Base-by-base conservation (phyloP, 2,888 invertebrate species). In the Heteromyza rotundicornis region DNA sequence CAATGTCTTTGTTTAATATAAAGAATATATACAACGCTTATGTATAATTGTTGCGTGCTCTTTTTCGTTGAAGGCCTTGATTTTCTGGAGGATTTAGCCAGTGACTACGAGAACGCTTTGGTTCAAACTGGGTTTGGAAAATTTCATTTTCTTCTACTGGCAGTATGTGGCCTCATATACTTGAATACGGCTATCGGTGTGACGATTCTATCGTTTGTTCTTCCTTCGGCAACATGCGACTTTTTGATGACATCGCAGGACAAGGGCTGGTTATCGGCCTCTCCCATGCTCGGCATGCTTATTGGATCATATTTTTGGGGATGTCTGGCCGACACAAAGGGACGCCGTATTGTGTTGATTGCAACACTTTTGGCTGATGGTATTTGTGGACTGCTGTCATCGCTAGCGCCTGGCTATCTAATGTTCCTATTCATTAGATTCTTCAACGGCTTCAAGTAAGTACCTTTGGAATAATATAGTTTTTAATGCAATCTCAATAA, bases 221-320 rank as follows among this genome's bases (percentile, higher is more conserved):
- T 95, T 62, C 94, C 94, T 3, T 88, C 93, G 2, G 94, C 92
- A 54, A 90, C 90, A 79, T 92, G 92, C 84, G 92, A 92, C 83
- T 92, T 92, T 84, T 83, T 86, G 70, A 91, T 92, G 91, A 89
- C 89, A 40, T 92, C 92, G 1, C 80, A 87, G 27, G 91, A 92
- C 82, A 92, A 92, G 77, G 92, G 92, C 57, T 90, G 90, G 86
- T 86, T 92, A 23, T 90, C 90, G 22, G 90, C 92, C 32, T 88
- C 90, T 35, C 90, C 91, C 70, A 90, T 92, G 89, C 84, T 92
- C 69, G 92, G 92, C 66, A 92, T 92, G 92, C 87, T 92, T 55
- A 82, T 92, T 73, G 92, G 92, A 17, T 92, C 92, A 49, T 92
- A 92, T 84, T 90, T 92, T 82, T 92, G 92, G 92, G 92, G 92